Base-by-base conservation (phyloP, 2,888 invertebrate genomes). In the Catocala sponsa region DNA sequence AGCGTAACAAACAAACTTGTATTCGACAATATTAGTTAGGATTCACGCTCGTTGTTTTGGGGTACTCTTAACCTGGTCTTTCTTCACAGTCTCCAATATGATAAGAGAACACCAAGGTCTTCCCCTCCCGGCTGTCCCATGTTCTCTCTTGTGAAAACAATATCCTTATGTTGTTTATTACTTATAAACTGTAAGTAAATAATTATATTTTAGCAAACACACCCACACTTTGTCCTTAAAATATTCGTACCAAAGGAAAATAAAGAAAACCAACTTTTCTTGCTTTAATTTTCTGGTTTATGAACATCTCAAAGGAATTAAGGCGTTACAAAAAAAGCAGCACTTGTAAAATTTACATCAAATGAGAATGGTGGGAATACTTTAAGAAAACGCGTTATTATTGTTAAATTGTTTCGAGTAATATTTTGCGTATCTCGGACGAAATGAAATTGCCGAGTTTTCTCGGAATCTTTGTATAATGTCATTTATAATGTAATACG, bases 401-500 rank as follows among this genome's bases (percentile, higher is more conserved):
- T 54, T 56, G 51, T 59, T 61, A 65, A 69, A 70, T 72, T 63
- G 70, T 67, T 72, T 32, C 38, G 50, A 49, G 46, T 59, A 42
- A 48, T 61, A 62, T 68, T 70, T 59, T 51, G 32, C 47, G 46
- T 46, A 51, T 48, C 47, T 33, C 35, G 35, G 49, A 51, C 48
- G 50, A 59, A 54, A 68, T 52, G 38, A 55, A 62, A 68, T 62
- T 63, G 55, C 35, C 25, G 53, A 41, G 46, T 59, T 61, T 67
- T 68, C n/a, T 32, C 6, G 54, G 56, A 25, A 33, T 55, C 70
- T 78, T 69, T 75, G 70, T 77, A 64, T 76, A 75, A 75, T 79
- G 75, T 78, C 72, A 79, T 83, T 84, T 82, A 82, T 82, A 81
- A 83, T 84, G 82, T 79, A 80, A 68, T 69, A 71, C 66, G 59